Evolutionary conservation across 2,113 vertebrate species (phyloP).

Genomic region (Prionailurus bengalensis): DNA sequence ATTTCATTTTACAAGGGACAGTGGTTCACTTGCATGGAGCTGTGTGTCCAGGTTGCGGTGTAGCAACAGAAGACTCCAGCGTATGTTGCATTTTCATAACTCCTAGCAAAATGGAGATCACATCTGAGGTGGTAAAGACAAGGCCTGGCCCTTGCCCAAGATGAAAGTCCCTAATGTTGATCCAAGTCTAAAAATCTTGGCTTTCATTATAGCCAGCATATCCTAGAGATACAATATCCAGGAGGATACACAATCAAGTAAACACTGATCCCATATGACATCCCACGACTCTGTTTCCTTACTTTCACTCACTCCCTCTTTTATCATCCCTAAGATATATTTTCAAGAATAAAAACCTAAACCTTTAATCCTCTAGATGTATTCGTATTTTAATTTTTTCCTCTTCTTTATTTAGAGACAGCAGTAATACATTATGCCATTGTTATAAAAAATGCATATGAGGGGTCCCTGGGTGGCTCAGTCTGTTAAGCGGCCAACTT

Average conservation of each 20-base stretch:
- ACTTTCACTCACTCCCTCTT: background rate
- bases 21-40: background rate
- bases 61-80: background rate
- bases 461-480: no score
- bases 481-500: no score
- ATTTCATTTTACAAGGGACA: background rate
- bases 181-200: background rate
- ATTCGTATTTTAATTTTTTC: constrained; percentile 17
- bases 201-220: background rate
- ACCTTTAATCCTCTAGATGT: background rate
- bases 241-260: background rate
- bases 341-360: background rate
- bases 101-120: background rate
- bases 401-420: background rate
- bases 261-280: background rate
- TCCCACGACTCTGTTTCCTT: background rate
- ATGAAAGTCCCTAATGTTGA: background rate
- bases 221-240: background rate
- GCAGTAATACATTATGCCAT: background rate
- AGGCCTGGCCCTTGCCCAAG: background rate
- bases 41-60: background rate
- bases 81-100: background rate
- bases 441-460: background rate
- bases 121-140: background rate
- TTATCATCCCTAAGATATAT: background rate